Percentiles rank a stretch among this genome's conserved stretches.
phyloP scores from a whole-genome alignment of 1,140 invertebrate species.

The Popillia japonica region DNA sequence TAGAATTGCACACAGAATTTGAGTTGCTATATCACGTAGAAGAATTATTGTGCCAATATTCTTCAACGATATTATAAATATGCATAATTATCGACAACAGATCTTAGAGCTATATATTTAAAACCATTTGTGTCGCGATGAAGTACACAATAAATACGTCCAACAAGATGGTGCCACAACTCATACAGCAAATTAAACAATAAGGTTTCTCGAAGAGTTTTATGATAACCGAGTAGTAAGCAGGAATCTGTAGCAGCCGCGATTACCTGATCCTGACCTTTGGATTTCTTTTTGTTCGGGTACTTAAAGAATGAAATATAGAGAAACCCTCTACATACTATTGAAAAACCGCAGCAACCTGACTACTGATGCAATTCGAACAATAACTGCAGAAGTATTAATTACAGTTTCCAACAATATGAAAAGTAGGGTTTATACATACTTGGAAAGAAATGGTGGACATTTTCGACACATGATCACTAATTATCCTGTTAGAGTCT shows the following conservation, averaged over 20 bases:
- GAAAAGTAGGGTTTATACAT: no score
- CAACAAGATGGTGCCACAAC: constrained; percentile 17
- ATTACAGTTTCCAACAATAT: no score
- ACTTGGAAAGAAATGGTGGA: no score
- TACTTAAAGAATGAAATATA: no score
- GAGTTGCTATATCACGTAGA: neutral
- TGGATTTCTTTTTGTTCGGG: no score
- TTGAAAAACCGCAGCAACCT: no score
- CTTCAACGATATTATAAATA: neutral
- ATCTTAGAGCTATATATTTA: neutral
- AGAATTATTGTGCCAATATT: constrained; percentile 1
- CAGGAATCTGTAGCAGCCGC: neutral
- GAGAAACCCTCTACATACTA: no score
- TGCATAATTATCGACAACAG: neutral
- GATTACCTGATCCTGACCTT: no score
- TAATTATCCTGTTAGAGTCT: no score
- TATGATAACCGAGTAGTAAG: neutral
- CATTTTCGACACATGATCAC: no score
- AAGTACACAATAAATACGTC: neutral
- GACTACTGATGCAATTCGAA: no score
- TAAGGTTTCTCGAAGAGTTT: neutral
- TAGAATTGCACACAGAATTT: neutral
- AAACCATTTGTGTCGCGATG: neutral
- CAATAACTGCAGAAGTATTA: no score
- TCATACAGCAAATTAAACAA: constrained; percentile 8